Evolutionary conservation across 2,888 invertebrate species (phyloP), one percentile per base, ranked within the genome.

Genomic region (Tubiluchus corallicola): DNA sequence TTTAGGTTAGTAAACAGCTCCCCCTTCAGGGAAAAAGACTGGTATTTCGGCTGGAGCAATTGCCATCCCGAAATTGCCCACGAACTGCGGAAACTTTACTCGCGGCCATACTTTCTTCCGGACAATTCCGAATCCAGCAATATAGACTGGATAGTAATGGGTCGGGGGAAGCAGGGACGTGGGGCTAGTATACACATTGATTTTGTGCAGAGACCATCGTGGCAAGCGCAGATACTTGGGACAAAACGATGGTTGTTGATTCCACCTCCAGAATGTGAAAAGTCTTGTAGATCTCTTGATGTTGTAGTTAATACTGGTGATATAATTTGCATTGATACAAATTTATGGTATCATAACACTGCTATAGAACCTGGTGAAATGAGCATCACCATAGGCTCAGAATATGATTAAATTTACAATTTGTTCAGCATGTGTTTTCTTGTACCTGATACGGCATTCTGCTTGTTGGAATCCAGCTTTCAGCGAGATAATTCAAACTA

Each of bases 31-130:
- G 68, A 68, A 13, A 74, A 74, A 2, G 69, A 76, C 54, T 87
- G 85, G 85, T 87, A 87, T 68, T 78, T 87, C 40, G 87, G 87
- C 52, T 85, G 85, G 78, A 81, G 82, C 46, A 87, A 87, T 61
- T 88, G 87, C 58, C 80, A 88, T 68, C 76, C 78, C n/a, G 73
- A 74, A 41, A 74, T 87, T 29, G 65, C 82, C 50, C 68, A 73
- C 13, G 72, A 74, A 57, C 73, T 88, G 55, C 71, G 82, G 45
- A 69, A 75, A 56, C 75, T 79, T 60, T 88, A 87, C 63, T 71
- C 74, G 29, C 68, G 78, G 45, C 88, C 88, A 20, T 75, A 80
- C 54, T 88, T 90, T 66, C 68, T 90, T 50, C 88, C 88, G 2
- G 72, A 75, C 46, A 82, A 84, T 65, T 80, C 83, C n/a, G 87